Percentiles rank a stretch among this genome's conserved stretches.
Evolutionary conservation across 2,888 invertebrate species (phyloP).

Genomic region (Acrobasis consociella): DNA sequence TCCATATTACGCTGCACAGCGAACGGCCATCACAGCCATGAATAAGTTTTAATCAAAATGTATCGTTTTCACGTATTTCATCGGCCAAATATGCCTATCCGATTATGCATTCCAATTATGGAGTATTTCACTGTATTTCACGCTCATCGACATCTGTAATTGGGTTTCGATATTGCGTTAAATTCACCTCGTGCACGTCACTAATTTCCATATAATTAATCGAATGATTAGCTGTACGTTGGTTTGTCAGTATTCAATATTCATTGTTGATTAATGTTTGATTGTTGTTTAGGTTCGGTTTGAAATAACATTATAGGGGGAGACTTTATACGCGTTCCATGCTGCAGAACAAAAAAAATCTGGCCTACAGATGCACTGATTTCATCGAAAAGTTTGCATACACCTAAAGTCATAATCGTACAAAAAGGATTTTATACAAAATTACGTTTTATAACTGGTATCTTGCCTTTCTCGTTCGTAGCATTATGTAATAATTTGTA

Average conservation of each 20-base stretch:
- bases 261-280: background rate
- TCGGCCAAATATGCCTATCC: slow-evolving; percentile 34
- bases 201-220: slow-evolving; percentile 77
- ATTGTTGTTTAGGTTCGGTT: background rate
- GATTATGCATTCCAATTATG: slow-evolving; percentile 66
- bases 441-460: too few relatives aligned
- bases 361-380: too few relatives aligned
- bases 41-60: slow-evolving; percentile 32
- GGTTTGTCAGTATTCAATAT: slow-evolving; percentile 46
- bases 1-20: slow-evolving; percentile 6
- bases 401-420: too few relatives aligned
- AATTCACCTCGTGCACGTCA: slow-evolving; percentile 66
- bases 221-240: slow-evolving; percentile 70
- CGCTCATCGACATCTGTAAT: slow-evolving; percentile 75
- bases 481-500: too few relatives aligned
- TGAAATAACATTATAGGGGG: background rate
- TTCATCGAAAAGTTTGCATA: too few relatives aligned
- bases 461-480: too few relatives aligned
- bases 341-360: background rate
- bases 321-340: background rate
- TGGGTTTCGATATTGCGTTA: slow-evolving; percentile 75
- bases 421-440: too few relatives aligned
- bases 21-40: slow-evolving; percentile 10
- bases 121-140: slow-evolving; percentile 76
- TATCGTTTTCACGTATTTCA: slow-evolving; percentile 28